A percentile compares a stretch with the other conserved stretches of the same genome.
Evolutionary conservation across 2,888 invertebrate species (phyloP).

Genomic region (Drosophila cognata): DNA sequence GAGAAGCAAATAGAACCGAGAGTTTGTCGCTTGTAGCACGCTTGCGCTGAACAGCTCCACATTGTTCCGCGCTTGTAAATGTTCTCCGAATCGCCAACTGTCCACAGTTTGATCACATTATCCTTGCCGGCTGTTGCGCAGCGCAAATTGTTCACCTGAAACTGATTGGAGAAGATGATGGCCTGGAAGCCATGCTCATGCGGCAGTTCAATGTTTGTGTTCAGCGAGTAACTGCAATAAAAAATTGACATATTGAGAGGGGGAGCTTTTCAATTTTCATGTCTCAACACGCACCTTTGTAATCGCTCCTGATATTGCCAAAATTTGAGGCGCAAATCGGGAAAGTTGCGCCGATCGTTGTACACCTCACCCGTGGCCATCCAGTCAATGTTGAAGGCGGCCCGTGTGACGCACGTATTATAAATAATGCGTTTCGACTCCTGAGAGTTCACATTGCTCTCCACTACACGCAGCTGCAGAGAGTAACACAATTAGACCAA

Average conservation of each 20-base stretch:
- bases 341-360: constrained; percentile 86
- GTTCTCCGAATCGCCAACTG: constrained; percentile 86
- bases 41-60: constrained; percentile 89
- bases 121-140: constrained; percentile 90
- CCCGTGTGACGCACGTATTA: constrained; percentile 88
- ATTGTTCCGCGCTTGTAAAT: constrained; percentile 86
- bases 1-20: constrained; percentile 88
- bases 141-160: constrained; percentile 85
- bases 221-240: constrained; percentile 87
- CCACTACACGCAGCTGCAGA: constrained; percentile 89
- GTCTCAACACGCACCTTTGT: constrained; percentile 86
- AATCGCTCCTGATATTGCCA: constrained; percentile 88
- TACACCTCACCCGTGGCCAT: constrained; percentile 90
- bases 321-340: constrained; percentile 90
- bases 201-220: constrained; percentile 90
- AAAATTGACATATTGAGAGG: background rate
- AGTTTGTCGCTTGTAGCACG: constrained; percentile 87
- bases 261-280: background rate
- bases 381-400: constrained; percentile 90
- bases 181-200: constrained; percentile 88
- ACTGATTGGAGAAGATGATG: constrained; percentile 87
- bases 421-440: constrained; percentile 87
- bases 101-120: constrained; percentile 90
- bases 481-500: background rate
- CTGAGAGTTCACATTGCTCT: constrained; percentile 89